phyloP scores from a whole-genome alignment of 2,113 vertebrate genomes.

The Daubentonia madagascariensis region DNA sequence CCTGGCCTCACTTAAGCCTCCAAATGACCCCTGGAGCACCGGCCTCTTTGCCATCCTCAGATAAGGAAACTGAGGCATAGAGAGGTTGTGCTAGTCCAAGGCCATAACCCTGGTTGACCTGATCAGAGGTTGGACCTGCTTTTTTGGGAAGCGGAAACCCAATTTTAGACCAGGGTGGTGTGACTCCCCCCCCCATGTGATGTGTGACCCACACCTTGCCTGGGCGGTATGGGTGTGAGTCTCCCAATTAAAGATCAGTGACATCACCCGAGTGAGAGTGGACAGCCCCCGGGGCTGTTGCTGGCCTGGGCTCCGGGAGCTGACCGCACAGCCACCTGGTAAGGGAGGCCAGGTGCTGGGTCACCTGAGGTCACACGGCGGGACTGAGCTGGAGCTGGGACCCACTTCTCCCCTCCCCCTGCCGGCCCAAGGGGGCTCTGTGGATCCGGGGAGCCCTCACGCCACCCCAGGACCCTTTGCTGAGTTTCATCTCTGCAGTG shows the following conservation, averaged over 20 bases:
- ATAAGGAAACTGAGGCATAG: not conserved
- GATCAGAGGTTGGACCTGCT: not conserved
- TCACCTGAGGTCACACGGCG: rapidly evolving
- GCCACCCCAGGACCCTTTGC: not conserved
- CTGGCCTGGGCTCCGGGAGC: not conserved
- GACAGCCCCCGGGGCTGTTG: not conserved
- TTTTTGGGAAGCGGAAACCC: not conserved
- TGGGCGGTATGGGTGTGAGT: not conserved
- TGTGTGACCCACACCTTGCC: not conserved
- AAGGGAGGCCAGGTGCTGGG: not conserved
- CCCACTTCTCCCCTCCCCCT: not conserved
- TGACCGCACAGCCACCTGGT: not conserved
- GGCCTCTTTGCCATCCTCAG: not conserved
- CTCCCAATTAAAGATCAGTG: not conserved
- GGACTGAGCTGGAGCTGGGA: not conserved
- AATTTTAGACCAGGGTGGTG: not conserved
- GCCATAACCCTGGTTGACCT: not conserved
- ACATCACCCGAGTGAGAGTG: not conserved
- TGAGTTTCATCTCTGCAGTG: not conserved
- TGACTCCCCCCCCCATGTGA: not conserved
- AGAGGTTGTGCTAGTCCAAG: rapidly evolving
- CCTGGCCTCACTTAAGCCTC: not conserved
- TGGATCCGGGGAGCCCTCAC: not conserved
- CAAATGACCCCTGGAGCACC: rapidly evolving
- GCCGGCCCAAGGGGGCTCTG: not conserved